These are phyloP conservation scores for Rhinoptilus africanus DNA, from an alignment of 2,113 vertebrate species.

Conservation along the genomic window DNA sequence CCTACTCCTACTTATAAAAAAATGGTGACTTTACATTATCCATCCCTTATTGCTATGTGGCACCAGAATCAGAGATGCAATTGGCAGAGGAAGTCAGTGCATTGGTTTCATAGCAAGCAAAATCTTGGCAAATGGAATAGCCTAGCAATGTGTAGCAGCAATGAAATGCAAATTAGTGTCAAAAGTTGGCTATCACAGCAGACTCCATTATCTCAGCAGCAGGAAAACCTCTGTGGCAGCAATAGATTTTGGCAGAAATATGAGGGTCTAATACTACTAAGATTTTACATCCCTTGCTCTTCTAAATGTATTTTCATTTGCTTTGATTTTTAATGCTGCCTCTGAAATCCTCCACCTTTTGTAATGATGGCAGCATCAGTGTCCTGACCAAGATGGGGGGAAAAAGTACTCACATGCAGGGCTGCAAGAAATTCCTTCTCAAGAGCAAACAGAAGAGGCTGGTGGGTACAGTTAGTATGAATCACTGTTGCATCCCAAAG, in stretches of 20 bases:
- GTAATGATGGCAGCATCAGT: neutral
- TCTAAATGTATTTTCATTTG: neutral
- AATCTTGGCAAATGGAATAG: neutral
- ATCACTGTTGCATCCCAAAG: neutral
- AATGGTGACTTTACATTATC: neutral
- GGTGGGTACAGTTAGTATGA: neutral
- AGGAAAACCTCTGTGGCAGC: neutral
- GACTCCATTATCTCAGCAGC: neutral
- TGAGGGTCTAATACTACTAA: neutral
- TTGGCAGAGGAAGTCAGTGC: neutral
- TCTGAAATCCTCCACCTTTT: neutral
- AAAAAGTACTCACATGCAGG: rapidly evolving
- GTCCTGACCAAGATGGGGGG: neutral
- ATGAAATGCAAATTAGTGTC: neutral
- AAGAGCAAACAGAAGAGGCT: neutral
- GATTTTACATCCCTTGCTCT: neutral
- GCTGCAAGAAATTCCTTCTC: neutral
- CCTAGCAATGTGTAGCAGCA: neutral
- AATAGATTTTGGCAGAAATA: neutral
- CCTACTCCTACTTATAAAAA: neutral
- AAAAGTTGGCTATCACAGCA: neutral
- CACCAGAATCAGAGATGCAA: neutral
- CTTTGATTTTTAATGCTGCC: neutral
- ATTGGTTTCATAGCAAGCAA: neutral
- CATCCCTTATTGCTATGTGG: neutral